These are phyloP conservation scores for Hyles euphorbiae DNA, from an alignment of 1,140 invertebrate genomes.

Conservation along the genomic window DNA sequence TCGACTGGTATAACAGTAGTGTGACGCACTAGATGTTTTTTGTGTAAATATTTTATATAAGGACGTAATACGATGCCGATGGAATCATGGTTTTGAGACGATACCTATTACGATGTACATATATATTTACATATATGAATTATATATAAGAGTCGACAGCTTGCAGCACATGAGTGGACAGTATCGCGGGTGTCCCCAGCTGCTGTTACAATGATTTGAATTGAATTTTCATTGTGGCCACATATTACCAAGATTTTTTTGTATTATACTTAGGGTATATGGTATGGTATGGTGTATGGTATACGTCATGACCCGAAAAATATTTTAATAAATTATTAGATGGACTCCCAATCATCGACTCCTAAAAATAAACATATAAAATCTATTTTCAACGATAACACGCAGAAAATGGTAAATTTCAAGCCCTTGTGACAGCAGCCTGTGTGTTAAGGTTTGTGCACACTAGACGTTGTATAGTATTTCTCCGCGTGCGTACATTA, in stretches of 20 bases:
- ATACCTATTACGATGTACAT: constrained; percentile 1
- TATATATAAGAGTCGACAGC: not conserved
- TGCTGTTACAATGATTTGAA: no score
- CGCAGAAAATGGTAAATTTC: no score
- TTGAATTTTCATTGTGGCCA: not conserved
- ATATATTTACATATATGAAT: constrained; percentile 7
- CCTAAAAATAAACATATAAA: no score
- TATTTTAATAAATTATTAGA: no score
- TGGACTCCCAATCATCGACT: no score
- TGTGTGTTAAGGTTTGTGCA: constrained; percentile 30
- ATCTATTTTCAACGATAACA: no score
- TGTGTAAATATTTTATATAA: constrained; percentile 58
- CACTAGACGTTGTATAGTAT: constrained; percentile 19
- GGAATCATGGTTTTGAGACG: constrained; percentile 19
- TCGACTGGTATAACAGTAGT: constrained; percentile 47
- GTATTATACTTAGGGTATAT: no score
- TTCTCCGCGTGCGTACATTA: not conserved
- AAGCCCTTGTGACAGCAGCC: not conserved
- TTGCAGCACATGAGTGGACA: not conserved
- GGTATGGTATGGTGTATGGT: no score
- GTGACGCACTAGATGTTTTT: constrained; percentile 36
- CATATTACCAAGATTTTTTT: not conserved
- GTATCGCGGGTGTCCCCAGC: no score
- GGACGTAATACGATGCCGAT: constrained; percentile 21
- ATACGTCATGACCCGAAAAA: no score